Conservation (phyloP, 2,113 vertebrate genomes). For the Egretta garzetta region DNA sequence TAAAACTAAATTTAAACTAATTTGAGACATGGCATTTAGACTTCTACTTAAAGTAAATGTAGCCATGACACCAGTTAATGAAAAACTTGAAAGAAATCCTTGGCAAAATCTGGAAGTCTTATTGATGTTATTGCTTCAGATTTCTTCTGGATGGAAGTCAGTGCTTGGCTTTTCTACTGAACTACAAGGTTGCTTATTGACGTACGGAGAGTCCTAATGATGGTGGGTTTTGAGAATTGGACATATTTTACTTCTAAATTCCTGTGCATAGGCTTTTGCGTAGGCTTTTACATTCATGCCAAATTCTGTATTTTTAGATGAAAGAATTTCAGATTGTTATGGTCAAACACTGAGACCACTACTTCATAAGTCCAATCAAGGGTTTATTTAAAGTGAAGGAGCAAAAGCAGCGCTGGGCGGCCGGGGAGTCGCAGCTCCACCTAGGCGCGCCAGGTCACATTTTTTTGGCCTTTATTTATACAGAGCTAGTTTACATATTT, state of each 20-base stretch:
- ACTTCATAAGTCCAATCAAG: no score
- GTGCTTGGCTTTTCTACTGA: neutral
- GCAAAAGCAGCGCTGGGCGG: no score
- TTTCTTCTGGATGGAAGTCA: neutral
- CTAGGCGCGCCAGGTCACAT: no score
- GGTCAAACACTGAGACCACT: no score
- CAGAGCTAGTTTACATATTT: no score
- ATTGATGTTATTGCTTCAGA: neutral
- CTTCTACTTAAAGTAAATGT: neutral
- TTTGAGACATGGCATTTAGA: neutral
- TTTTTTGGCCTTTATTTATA: no score
- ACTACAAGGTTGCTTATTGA: neutral
- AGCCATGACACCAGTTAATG: neutral
- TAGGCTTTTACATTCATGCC: neutral
- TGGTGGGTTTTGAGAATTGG: neutral
- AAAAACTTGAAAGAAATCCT: neutral
- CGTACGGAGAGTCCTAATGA: neutral
- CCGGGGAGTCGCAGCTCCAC: no score
- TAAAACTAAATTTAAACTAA: neutral
- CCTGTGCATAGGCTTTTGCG: neutral
- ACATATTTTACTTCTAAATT: neutral
- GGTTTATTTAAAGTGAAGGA: no score
- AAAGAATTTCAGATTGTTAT: neutral
- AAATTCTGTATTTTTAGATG: neutral
- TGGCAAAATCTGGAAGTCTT: neutral